A percentile compares a stretch with the other conserved stretches of the same genome.
These are phyloP conservation scores for Callimorpha dominula DNA, from an alignment of 2,888 invertebrate species.

Conservation along the genomic window DNA sequence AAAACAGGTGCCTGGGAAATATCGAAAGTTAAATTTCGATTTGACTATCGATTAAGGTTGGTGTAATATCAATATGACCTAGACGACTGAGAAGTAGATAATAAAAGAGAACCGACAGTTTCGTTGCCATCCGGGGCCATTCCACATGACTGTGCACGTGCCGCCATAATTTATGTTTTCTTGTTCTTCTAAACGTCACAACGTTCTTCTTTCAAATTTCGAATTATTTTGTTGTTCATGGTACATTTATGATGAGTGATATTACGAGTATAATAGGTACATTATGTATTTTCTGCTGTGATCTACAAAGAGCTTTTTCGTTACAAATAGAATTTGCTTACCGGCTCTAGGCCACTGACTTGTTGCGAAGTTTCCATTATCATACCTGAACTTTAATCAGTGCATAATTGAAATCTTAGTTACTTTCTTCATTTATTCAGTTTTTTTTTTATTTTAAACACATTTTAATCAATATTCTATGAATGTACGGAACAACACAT, in stretches of 20 bases:
- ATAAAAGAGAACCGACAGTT: too few species aligned
- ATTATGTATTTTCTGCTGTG: too few species aligned
- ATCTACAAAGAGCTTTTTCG: not conserved
- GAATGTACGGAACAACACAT: constrained; percentile 4
- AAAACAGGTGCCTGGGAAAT: constrained; percentile 20
- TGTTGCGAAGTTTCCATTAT: not conserved
- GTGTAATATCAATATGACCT: not conserved
- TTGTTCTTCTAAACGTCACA: too few species aligned
- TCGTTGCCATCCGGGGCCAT: too few species aligned
- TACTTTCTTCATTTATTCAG: too few species aligned
- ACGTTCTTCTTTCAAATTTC: too few species aligned
- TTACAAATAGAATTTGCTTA: not conserved
- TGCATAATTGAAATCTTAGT: not conserved
- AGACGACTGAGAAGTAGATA: not conserved
- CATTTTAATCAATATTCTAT: not conserved
- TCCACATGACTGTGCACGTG: too few species aligned
- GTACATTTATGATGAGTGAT: not conserved
- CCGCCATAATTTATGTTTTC: too few species aligned
- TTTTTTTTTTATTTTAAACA: too few species aligned
- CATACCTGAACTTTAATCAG: not conserved
- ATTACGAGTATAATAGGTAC: not conserved
- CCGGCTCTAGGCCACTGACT: not conserved
- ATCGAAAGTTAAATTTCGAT: constrained; percentile 9
- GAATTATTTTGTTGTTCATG: not conserved
- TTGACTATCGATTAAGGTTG: not conserved